Evolutionary conservation across 1,140 invertebrate species (phyloP).

Genomic region (Andricus grossulariae): DNA sequence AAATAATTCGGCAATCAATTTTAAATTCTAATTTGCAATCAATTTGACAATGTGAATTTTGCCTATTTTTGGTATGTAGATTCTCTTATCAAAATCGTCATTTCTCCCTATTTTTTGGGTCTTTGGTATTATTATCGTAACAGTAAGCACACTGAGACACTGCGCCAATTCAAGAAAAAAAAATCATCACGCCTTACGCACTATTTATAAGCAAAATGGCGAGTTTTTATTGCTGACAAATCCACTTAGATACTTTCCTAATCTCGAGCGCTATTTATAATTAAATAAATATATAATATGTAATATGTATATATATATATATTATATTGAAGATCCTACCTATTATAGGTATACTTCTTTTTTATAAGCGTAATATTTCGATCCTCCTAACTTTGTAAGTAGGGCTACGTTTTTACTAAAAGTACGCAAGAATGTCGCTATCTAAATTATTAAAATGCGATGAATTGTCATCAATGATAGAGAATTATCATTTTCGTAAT

Average conservation of each 20-base stretch:
- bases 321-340: slow-evolving; percentile 30
- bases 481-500: slow-evolving; percentile 4
- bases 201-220: slow-evolving; percentile 25
- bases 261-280: slow-evolving; percentile 44
- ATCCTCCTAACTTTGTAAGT: slow-evolving; percentile 55
- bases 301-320: slow-evolving; percentile 31
- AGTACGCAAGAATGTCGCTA: neutral
- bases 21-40: neutral
- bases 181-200: slow-evolving; percentile 32
- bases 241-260: slow-evolving; percentile 36
- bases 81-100: neutral
- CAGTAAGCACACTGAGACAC: slow-evolving; percentile 65
- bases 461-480: neutral
- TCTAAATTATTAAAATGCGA: slow-evolving; percentile 24
- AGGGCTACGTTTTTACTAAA: slow-evolving; percentile 35
- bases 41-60: neutral
- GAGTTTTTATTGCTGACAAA: slow-evolving; percentile 37
- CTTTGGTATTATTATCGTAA: slow-evolving; percentile 30
- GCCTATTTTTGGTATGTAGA: neutral
- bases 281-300: slow-evolving; percentile 39
- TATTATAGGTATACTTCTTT: slow-evolving; percentile 45
- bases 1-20: no score
- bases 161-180: slow-evolving; percentile 54
- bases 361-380: slow-evolving; percentile 69
- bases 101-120: slow-evolving; percentile 28